A percentile compares a stretch with the other conserved stretches of the same genome.
Evolutionary conservation across 2,113 vertebrate species (phyloP).

Genomic region (Bufo bufo): DNA sequence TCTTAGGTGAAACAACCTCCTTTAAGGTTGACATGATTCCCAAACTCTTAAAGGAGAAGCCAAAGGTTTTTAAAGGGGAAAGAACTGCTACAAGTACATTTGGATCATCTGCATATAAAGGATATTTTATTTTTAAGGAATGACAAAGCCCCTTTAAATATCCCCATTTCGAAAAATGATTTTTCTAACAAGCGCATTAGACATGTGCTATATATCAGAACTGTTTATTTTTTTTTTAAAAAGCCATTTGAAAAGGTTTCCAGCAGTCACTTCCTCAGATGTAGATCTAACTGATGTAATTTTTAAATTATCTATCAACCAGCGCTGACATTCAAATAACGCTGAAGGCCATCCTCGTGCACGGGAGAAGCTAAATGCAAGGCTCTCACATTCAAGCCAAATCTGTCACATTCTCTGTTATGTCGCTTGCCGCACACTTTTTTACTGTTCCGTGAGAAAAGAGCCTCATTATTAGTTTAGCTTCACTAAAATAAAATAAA

Average conservation of each 20-base stretch:
- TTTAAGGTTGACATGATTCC: too few relatives aligned
- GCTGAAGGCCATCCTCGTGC: conserved; percentile 65
- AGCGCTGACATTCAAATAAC: conserved; percentile 67
- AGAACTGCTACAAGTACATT: neutral
- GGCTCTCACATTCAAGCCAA: conserved; percentile 64
- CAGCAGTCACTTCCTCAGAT: conserved; percentile 55
- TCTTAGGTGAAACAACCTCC: too few relatives aligned
- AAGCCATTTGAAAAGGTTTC: conserved; percentile 49
- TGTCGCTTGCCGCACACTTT: conserved; percentile 70
- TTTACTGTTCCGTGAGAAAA: conserved; percentile 77
- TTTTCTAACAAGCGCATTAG: conserved; percentile 29
- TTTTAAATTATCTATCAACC: conserved; percentile 70
- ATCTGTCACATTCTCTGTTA: conserved; percentile 76
- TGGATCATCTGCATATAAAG: neutral
- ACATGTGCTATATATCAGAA: neutral
- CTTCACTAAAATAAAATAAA: conserved; percentile 66
- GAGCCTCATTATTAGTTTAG: conserved; percentile 89
- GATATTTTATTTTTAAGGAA: neutral
- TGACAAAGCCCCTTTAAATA: neutral
- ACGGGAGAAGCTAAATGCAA: conserved; percentile 70
- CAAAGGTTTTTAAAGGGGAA: too few relatives aligned
- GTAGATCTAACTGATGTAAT: conserved; percentile 59
- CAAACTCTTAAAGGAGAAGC: neutral
- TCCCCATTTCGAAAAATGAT: neutral
- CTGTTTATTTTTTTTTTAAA: conserved; percentile 42